Percentiles rank a stretch among this genome's conserved stretches.
Conservation (phyloP, 2,888 invertebrate species). For the Liposcelis brunnea region DNA sequence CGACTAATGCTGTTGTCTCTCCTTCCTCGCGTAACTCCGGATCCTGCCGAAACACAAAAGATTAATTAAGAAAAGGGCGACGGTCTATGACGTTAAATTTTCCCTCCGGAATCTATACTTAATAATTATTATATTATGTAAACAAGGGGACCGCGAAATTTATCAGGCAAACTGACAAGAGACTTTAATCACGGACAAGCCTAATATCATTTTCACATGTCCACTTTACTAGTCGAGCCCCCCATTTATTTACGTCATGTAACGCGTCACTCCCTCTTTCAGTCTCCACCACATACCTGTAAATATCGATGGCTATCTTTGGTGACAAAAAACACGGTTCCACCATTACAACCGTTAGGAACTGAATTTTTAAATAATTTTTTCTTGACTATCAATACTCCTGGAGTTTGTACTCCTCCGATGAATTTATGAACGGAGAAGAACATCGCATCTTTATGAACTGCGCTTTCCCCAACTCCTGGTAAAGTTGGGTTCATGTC, state of each 20-base stretch:
- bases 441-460: slow-evolving; percentile 75
- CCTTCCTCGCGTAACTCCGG: slow-evolving; percentile 54
- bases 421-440: slow-evolving; percentile 82
- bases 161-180: slow-evolving; percentile 5
- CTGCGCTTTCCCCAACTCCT: slow-evolving; percentile 48
- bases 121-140: no score
- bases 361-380: slow-evolving; percentile 26
- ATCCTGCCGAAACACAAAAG: slow-evolving; percentile 27
- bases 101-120: slow-evolving; percentile 16
- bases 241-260: no score
- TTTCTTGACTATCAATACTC: slow-evolving; percentile 25
- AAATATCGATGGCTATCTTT: slow-evolving; percentile 31
- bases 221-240: no score
- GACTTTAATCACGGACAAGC: slow-evolving; percentile 5
- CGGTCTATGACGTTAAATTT: no score
- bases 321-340: slow-evolving; percentile 36
- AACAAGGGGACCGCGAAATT: no score
- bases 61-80: slow-evolving; percentile 1
- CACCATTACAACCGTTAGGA: slow-evolving; percentile 33
- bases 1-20: slow-evolving; percentile 58
- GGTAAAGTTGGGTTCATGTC: slow-evolving; percentile 69
- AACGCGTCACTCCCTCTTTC: no score
- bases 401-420: slow-evolving; percentile 77
- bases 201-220: no score
- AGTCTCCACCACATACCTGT: slow-evolving; percentile 24